Base-by-base conservation (phyloP, 2,888 invertebrate genomes). In the Aspidapion aeneum region DNA sequence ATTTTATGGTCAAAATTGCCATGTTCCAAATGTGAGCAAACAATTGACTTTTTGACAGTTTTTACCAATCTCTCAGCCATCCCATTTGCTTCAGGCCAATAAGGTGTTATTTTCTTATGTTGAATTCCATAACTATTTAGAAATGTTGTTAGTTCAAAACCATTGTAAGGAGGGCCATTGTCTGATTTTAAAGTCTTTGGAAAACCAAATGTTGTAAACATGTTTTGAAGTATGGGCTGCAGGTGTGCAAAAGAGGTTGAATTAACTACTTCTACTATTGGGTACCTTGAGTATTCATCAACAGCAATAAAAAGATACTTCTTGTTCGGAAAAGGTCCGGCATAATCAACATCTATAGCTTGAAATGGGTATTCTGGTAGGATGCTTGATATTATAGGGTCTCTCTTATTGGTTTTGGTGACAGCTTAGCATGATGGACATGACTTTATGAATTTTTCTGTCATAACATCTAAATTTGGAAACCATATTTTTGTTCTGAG, bases 81-180 rank as follows among this genome's bases (percentile, higher is more conserved):
- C n/a, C 67, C 69, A 54, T 68, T 69, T 18, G 67, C 64, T 64
- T 67, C 66, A 18, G 68, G 67, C 69, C 68, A 69, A 48, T 58
- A 63, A 2, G 65, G 67, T 20, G 68, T 68, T 1, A 65, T 60
- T 60, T 17, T 55, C 7, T 61, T 35, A 22, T 68, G 66, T 63
- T 67, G 63, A 5, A 69, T 65, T 12, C 52, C 57, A 12, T 48
- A 35, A 3, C 52, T 55, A 17, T 60, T n/a, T 55, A 62, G 18
- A 18, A 54, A 66, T 1, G 61, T 55, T 58, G 19, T 61, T 21
- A 67, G 63, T 9, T 68, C 58, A 21, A 54, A 51, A 17, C 65
- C 52, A 21, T 58, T 64, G 19, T 67, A 68, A 12, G 68, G 67
- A 12, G 61, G 66, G 1, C 62, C 66, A 60, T 66, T 66, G 56